Percentiles rank a stretch among this genome's conserved stretches.
These are phyloP conservation scores for Drosophila acutilabella DNA, from an alignment of 2,888 invertebrate genomes.

Conservation along the genomic window DNA sequence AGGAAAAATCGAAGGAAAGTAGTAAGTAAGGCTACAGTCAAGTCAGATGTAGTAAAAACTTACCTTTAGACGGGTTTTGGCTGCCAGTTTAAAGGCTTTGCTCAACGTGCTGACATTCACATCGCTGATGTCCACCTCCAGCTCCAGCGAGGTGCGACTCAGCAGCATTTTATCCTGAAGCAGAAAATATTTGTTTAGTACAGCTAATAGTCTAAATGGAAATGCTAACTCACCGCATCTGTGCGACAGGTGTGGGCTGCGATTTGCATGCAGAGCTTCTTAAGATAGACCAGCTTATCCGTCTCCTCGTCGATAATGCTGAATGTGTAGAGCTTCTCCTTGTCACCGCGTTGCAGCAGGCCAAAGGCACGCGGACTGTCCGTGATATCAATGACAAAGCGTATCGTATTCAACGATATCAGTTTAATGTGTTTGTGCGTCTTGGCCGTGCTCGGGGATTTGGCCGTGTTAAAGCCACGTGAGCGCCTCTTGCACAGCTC, in stretches of 20 bases:
- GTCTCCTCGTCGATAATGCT: constrained; percentile 93
- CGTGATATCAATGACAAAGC: constrained; percentile 95
- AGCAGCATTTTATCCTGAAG: constrained; percentile 83
- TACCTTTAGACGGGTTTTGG: constrained; percentile 92
- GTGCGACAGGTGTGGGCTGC: constrained; percentile 96
- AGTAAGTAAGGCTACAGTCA: no score
- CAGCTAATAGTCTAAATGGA: background rate
- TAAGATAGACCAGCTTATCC: constrained; percentile 92
- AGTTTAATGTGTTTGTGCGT: constrained; percentile 96
- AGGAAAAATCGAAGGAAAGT: constrained; percentile 18
- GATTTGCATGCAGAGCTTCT: constrained; percentile 94
- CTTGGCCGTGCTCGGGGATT: constrained; percentile 91
- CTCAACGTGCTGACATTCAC: constrained; percentile 94
- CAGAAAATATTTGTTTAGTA: constrained; percentile 3
- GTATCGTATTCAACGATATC: constrained; percentile 94
- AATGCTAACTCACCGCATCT: constrained; percentile 91
- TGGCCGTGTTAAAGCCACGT: constrained; percentile 89
- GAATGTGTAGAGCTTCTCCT: constrained; percentile 95
- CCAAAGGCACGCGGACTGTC: constrained; percentile 97
- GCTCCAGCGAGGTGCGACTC: constrained; percentile 87
- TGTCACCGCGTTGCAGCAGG: constrained; percentile 94
- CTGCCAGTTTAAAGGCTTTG: constrained; percentile 95
- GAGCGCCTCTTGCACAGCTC: constrained; percentile 96
- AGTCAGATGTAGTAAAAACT: constrained; percentile 7
- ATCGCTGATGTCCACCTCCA: constrained; percentile 95